Evolutionary conservation across 2,113 vertebrate genomes (phyloP).

Genomic region (Oryzias melastigma): DNA sequence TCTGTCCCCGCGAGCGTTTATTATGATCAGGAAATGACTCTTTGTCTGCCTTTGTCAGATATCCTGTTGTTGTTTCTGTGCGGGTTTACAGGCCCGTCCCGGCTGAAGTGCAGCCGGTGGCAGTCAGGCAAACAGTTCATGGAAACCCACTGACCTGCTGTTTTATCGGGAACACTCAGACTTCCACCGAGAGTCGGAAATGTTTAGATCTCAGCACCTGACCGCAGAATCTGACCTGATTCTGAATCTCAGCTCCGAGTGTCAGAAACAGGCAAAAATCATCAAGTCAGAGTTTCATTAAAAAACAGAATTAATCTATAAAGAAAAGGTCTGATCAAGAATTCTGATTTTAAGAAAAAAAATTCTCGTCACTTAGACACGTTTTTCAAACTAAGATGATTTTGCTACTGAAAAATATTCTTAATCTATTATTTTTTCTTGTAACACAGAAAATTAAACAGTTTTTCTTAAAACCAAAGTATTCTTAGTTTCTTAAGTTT

Average conservation of each 20-base stretch:
- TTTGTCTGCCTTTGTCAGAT: slow-evolving; percentile 39
- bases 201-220: slow-evolving; percentile 25
- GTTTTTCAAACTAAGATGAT: too few relatives aligned
- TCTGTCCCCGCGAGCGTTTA: slow-evolving; percentile 3
- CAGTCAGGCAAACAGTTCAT: slow-evolving; percentile 17
- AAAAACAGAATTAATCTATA: too few relatives aligned
- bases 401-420: too few relatives aligned
- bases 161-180: slow-evolving; percentile 60
- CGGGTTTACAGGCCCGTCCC: slow-evolving; percentile 33
- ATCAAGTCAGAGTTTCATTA: too few relatives aligned
- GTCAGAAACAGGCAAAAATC: slow-evolving; percentile 2
- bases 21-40: slow-evolving; percentile 52
- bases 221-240: slow-evolving; percentile 35
- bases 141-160: slow-evolving; percentile 26
- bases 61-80: slow-evolving; percentile 62
- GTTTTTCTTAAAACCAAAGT: too few relatives aligned
- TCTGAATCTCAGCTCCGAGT: slow-evolving; percentile 21
- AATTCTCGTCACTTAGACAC: too few relatives aligned
- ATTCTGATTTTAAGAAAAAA: too few relatives aligned
- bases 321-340: too few relatives aligned
- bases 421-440: too few relatives aligned
- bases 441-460: too few relatives aligned
- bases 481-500: too few relatives aligned
- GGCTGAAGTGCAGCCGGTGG: slow-evolving; percentile 17
- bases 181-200: slow-evolving; percentile 52